These are phyloP conservation scores for Hypsibius dujardini DNA, from an alignment of 1,140 invertebrate species.

Conservation along the genomic window DNA sequence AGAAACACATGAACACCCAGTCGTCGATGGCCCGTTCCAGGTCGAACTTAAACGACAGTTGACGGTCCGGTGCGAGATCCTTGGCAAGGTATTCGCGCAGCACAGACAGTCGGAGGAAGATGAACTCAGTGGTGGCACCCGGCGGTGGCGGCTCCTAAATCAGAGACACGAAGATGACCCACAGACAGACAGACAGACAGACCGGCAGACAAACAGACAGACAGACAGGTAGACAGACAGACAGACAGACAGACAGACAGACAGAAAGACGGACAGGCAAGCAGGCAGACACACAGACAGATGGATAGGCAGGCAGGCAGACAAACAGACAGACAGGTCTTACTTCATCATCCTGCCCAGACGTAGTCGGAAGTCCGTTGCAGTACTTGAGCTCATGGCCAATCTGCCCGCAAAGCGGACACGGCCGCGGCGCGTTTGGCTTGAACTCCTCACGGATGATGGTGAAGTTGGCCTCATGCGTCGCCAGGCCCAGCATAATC, in stretches of 20 bases:
- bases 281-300: no score
- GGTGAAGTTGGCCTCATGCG: slow-evolving; percentile 96
- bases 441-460: slow-evolving; percentile 83
- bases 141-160: slow-evolving; percentile 23
- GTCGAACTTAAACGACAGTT: slow-evolving; percentile 62
- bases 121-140: slow-evolving; percentile 33
- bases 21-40: slow-evolving; percentile 76
- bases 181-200: no score
- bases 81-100: slow-evolving; percentile 81
- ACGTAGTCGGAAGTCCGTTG: slow-evolving; percentile 40
- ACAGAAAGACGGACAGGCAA: no score
- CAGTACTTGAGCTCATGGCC: slow-evolving; percentile 95
- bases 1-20: slow-evolving; percentile 99
- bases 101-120: slow-evolving; percentile 56
- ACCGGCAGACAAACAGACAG: no score
- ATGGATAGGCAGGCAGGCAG: no score
- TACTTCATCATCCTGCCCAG: slow-evolving; percentile 22
- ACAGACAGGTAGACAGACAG: no score
- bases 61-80: slow-evolving; percentile 68
- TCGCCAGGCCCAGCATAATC: slow-evolving; percentile 95
- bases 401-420: slow-evolving; percentile 85
- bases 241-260: no score
- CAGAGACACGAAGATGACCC: no score
- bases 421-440: slow-evolving; percentile 83
- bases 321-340: no score